Evolutionary conservation across 2,113 vertebrate species (phyloP).

Genomic region (Tympanuchus pallidicinctus): DNA sequence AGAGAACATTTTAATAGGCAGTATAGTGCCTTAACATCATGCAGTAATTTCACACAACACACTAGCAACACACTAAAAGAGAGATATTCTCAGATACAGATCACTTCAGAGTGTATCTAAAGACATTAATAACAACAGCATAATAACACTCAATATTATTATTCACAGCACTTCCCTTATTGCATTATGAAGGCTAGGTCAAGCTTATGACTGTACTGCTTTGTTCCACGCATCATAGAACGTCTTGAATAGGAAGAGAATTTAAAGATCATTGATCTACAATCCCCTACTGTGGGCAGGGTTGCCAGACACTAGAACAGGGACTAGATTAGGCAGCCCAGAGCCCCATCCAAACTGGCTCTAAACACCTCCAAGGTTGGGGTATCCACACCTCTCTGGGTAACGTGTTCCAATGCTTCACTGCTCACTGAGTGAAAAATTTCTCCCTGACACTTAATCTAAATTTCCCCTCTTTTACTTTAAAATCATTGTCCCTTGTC

Average conservation of each 20-base stretch:
- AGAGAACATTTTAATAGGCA: background rate
- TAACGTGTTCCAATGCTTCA: background rate
- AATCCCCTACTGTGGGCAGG: no score
- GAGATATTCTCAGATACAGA: background rate
- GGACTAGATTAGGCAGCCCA: no score
- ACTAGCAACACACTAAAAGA: background rate
- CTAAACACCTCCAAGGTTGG: background rate
- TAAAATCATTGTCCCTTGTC: background rate
- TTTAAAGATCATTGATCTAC: no score
- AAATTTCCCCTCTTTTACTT: background rate
- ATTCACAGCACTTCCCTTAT: background rate
- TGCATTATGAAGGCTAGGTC: background rate
- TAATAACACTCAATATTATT: background rate
- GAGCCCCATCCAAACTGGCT: no score
- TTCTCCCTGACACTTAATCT: background rate
- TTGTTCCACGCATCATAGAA: background rate
- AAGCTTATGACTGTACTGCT: background rate
- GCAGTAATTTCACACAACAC: background rate
- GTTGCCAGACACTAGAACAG: no score
- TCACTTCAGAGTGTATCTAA: background rate
- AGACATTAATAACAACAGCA: background rate
- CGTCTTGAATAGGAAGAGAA: no score
- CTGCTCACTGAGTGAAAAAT: background rate
- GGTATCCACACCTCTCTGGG: background rate
- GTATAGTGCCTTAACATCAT: background rate